phyloP scores from a whole-genome alignment of 2,888 invertebrate species.

The Xiphydria camelus region DNA sequence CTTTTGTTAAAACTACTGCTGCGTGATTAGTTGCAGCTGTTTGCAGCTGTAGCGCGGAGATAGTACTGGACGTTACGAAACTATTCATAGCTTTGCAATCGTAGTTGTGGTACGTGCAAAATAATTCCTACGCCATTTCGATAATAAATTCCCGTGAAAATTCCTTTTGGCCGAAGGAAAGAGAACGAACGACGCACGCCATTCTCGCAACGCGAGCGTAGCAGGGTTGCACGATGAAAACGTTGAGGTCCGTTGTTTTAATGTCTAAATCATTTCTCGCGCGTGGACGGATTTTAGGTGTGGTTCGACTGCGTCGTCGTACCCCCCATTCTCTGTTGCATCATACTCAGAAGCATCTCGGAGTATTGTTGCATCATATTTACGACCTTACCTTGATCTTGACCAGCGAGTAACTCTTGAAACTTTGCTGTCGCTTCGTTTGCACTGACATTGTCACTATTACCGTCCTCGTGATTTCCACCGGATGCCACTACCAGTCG shows the following conservation, averaged over 20 bases:
- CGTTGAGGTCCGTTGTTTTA: conserved; percentile 5
- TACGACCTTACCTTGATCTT: conserved; percentile 61
- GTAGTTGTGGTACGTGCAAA: background rate
- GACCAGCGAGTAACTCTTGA: conserved; percentile 57
- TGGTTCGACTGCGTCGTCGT: conserved; percentile 48
- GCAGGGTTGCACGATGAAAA: too few relatives aligned
- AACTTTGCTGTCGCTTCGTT: conserved; percentile 61
- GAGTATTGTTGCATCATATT: conserved; percentile 68
- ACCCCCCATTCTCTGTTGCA: conserved; percentile 64
- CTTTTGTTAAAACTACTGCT: background rate
- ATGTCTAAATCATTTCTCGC: conserved; percentile 13
- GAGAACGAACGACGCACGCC: background rate
- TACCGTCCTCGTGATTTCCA: conserved; percentile 29
- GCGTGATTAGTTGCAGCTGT: conserved; percentile 1
- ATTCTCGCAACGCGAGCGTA: too few relatives aligned
- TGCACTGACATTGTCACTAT: conserved; percentile 48
- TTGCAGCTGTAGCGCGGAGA: background rate
- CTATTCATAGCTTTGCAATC: background rate
- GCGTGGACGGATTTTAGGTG: conserved; percentile 42
- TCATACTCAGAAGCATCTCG: conserved; percentile 64
- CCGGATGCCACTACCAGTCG: conserved; percentile 49
- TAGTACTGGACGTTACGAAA: background rate
- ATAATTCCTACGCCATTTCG: background rate
- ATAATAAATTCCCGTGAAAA: too few relatives aligned
- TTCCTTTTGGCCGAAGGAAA: background rate